Evolutionary conservation across 1,140 invertebrate species (phyloP).

Genomic region (Drosophila sucinea): DNA sequence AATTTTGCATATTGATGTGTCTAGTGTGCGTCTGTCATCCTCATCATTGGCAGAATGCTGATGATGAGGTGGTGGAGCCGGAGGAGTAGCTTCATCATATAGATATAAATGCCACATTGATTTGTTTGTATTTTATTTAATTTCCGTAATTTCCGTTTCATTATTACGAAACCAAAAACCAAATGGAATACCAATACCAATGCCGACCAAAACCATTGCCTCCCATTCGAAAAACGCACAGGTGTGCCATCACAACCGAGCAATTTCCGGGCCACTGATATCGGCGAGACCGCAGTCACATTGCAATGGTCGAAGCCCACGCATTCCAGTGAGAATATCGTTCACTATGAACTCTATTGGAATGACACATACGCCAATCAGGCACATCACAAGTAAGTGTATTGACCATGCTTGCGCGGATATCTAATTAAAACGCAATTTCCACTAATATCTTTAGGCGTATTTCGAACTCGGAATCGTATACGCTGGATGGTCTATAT

Average conservation of each 20-base stretch:
- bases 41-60: slow-evolving; percentile 20
- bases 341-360: slow-evolving; percentile 98
- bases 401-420: slow-evolving; percentile 19
- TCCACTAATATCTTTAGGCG: slow-evolving; percentile 81
- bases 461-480: slow-evolving; percentile 92
- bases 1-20: slow-evolving; percentile 24
- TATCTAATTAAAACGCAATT: neutral
- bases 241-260: slow-evolving; percentile 97
- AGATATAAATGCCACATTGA: slow-evolving; percentile 77
- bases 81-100: slow-evolving; percentile 45
- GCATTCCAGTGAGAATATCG: slow-evolving; percentile 95
- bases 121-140: slow-evolving; percentile 81
- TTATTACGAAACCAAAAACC: slow-evolving; percentile 66
- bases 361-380: slow-evolving; percentile 97
- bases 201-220: slow-evolving; percentile 19
- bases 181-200: slow-evolving; percentile 53
- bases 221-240: slow-evolving; percentile 60
- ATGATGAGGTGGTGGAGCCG: slow-evolving; percentile 31
- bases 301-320: slow-evolving; percentile 95
- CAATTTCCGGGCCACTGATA: slow-evolving; percentile 92
- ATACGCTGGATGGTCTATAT: slow-evolving; percentile 93
- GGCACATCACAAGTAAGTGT: slow-evolving; percentile 87
- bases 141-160: slow-evolving; percentile 81
- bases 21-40: slow-evolving; percentile 37
- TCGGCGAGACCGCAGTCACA: slow-evolving; percentile 92